Evolutionary conservation across 2,797 vertebrate species (phyloP).

Genomic region (Oreochromis grahami): DNA sequence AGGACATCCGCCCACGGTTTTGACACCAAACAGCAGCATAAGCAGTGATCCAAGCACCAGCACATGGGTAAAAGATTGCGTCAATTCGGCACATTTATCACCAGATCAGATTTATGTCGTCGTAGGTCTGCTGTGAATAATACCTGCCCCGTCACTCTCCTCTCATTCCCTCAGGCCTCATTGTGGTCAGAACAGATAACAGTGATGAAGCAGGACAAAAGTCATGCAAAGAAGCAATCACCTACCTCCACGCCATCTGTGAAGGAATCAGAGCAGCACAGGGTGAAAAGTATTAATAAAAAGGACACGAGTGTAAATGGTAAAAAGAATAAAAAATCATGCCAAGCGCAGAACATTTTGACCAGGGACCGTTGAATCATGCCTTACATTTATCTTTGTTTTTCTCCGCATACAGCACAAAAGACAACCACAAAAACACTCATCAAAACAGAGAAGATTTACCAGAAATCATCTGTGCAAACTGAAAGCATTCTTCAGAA

Average conservation of each 20-base stretch:
- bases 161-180: slow-evolving; percentile 34
- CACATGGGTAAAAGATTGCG: slow-evolving; percentile 56
- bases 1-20: slow-evolving; percentile 29
- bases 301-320: slow-evolving; percentile 16
- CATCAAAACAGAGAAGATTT: slow-evolving; percentile 3
- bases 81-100: not conserved
- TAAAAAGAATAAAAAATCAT: not conserved
- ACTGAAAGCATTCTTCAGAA: slow-evolving; percentile 10
- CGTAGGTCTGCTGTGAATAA: not conserved
- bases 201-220: slow-evolving; percentile 14
- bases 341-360: not conserved
- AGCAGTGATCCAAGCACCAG: slow-evolving; percentile 39
- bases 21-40: slow-evolving; percentile 24
- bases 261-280: slow-evolving; percentile 14
- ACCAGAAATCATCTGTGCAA: not conserved
- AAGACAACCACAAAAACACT: slow-evolving; percentile 8
- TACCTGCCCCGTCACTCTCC: not conserved
- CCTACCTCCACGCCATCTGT: not conserved
- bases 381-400: not conserved
- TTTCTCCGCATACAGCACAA: slow-evolving; percentile 25
- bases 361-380: not conserved
- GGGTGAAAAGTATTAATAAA: not conserved
- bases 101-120: not conserved
- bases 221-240: not conserved
- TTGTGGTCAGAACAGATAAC: slow-evolving; percentile 37